Base-by-base conservation (phyloP, 1,140 invertebrate genomes). In the Teleogryllus occipitalis region DNA sequence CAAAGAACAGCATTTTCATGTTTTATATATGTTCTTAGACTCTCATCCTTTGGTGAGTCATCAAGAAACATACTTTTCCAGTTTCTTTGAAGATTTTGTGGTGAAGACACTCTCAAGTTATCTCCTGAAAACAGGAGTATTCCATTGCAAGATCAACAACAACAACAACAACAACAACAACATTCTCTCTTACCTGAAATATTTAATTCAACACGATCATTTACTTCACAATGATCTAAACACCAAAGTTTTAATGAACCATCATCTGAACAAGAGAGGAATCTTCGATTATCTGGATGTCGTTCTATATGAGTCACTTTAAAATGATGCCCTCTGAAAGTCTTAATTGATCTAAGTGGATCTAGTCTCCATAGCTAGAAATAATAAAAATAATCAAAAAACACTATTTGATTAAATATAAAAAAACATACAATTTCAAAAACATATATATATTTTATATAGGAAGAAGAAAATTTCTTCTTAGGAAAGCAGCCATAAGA, bases 191-290 rank as follows among this genome's bases (percentile, higher is more conserved):
- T 7, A 65, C 54, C 54, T 65, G 54, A 10, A 3, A 7, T 65
- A 65, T 65, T 65, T 65, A 65, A 65, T 18, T 18, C 10, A 65
- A 18, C 18, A 10, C 18, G 10, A 65, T 65, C 18, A 65, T 65
- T 65, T 18, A 65, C 18, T 18, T 14, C 54, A 65, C 10, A 65
- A 7, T 47, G n/a, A 12, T 78, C 79, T 3, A 86, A 80, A 78
- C 22, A 78, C 80, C 87, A 87, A 47, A 85, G 49, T 82, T 87
- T 87, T 0, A 86, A 82, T 21, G 82, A 76, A n/a, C 86, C 86
- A 73, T 83, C 81, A 75, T 84, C 82, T 12, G 83, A 85, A 48
- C 87, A 48, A 0, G 86, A 83, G 15, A 87, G 77, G 81, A 88
- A 88, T 21, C 82, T 83, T 21, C 85, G 75, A 8, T 82, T 83